A percentile compares a stretch with the other conserved stretches of the same genome.
Evolutionary conservation across 1,140 invertebrate species (phyloP).

Genomic region (Drosophila pseudoobscura): DNA sequence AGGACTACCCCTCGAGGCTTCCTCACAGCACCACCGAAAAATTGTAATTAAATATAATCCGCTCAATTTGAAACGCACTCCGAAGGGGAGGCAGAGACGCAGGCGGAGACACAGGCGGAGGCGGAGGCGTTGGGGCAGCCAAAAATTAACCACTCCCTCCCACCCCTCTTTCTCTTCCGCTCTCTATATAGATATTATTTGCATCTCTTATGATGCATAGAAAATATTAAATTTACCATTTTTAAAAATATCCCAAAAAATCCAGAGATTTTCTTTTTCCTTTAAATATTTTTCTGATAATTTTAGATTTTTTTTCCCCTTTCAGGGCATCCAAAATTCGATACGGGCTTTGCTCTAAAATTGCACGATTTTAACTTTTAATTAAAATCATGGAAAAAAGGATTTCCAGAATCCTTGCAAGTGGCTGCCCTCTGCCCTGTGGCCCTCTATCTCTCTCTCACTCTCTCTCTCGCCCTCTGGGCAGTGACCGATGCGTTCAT

Average conservation of each 20-base stretch:
- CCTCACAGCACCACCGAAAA: slow-evolving; percentile 52
- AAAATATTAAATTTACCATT: too few relatives aligned
- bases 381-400: slow-evolving; percentile 53
- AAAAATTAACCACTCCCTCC: slow-evolving; percentile 34
- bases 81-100: slow-evolving; percentile 9
- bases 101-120: too few relatives aligned
- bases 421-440: not conserved
- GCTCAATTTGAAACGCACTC: slow-evolving; percentile 82
- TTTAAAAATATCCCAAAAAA: too few relatives aligned
- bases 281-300: not conserved
- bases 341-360: too few relatives aligned
- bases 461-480: too few relatives aligned
- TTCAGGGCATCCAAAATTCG: slow-evolving; percentile 9
- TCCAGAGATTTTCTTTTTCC: not conserved
- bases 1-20: not conserved
- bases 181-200: not conserved
- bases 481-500: slow-evolving; percentile 41
- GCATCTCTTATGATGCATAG: too few relatives aligned
- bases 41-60: slow-evolving; percentile 83
- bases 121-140: not conserved
- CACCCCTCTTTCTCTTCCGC: not conserved
- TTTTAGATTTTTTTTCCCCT: not conserved
- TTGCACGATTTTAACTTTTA: slow-evolving; percentile 36
- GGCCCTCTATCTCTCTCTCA: not conserved
- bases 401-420: slow-evolving; percentile 49